A percentile compares a stretch with the other conserved stretches of the same genome.
Conservation (phyloP, 2,797 vertebrate species). For the Pyrrhura leucotis region DNA sequence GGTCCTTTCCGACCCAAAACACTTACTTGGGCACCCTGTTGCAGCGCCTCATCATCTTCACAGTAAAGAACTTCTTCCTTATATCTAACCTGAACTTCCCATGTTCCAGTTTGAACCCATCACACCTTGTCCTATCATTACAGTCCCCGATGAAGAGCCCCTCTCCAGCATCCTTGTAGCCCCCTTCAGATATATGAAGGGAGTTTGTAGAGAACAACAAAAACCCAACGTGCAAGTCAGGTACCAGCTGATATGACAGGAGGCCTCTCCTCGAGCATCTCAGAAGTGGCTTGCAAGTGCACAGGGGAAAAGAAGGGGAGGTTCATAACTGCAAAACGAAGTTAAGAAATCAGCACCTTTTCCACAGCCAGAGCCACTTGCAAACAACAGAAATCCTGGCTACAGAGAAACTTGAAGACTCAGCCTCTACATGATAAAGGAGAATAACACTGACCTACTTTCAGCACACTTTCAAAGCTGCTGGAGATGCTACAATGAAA, state of each 20-base stretch:
- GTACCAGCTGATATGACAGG: background rate
- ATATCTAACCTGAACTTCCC: background rate
- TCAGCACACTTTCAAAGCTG: slow-evolving; percentile 3
- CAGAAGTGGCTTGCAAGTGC: background rate
- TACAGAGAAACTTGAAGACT: slow-evolving; percentile 3
- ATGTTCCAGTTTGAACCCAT: background rate
- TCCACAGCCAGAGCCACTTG: background rate
- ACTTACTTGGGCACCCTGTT: too few relatives aligned
- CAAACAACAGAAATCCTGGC: background rate
- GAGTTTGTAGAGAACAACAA: background rate
- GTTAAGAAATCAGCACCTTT: background rate
- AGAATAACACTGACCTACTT: slow-evolving; percentile 57
- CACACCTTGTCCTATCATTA: background rate
- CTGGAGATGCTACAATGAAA: slow-evolving; percentile 26
- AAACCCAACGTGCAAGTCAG: fast-evolving
- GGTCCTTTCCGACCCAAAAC: background rate
- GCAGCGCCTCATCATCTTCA: background rate
- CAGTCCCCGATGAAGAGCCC: background rate
- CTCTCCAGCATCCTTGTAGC: background rate
- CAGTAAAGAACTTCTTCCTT: background rate
- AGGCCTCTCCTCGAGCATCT: background rate
- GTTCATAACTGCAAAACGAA: background rate
- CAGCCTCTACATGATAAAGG: background rate
- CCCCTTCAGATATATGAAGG: background rate
- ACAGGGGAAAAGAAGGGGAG: background rate